Evolutionary conservation across 2,888 invertebrate genomes (phyloP), one percentile per base, ranked within the genome.

Genomic region (Eristalis pertinax): DNA sequence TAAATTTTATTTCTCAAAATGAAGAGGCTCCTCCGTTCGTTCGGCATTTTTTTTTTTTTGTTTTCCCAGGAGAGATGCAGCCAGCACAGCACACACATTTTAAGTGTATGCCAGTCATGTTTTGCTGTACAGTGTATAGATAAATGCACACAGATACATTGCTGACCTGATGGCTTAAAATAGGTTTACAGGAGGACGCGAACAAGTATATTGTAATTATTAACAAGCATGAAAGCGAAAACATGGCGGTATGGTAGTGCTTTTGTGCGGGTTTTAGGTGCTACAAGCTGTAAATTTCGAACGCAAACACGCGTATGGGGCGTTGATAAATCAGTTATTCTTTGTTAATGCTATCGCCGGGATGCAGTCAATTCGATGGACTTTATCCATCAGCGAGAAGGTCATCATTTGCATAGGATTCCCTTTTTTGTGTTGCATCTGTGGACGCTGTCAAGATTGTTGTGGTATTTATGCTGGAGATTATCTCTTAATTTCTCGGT

Each of bases 161-260:
- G 50, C 50, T 50, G 50, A 50, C 50, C 50, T 50, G 50, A 50
- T 50, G 50, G 50, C 50, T 50, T 50, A 50, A 50, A 50, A 50
- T 50, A 50, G 19, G 50, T 50, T 50, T 50, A 4, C n/a, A 19
- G 50, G 50, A 50, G 50, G 50, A 19, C 50, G 50, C 50, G 19
- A 50, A 50, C 50, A 50, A 19, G 50, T 19, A 50, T 19, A 19
- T 19, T 50, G 50, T 50, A 50, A 50, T 50, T 50, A 50, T 50
- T 50, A 50, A 50, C 50, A 50, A 50, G 50, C 50, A 50, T 50
- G 50, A 50, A 50, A 50, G 50, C 50, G 50, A 50, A 50, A 50
- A 50, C 50, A 50, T 50, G 50, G 50, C 50, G 50, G 19, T 50
- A 19, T 19, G 50, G 10, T 50, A 7, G 8, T 50, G 50, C 50